Evolutionary conservation across 2,113 vertebrate genomes (phyloP).

Genomic region (Anguilla japonica): DNA sequence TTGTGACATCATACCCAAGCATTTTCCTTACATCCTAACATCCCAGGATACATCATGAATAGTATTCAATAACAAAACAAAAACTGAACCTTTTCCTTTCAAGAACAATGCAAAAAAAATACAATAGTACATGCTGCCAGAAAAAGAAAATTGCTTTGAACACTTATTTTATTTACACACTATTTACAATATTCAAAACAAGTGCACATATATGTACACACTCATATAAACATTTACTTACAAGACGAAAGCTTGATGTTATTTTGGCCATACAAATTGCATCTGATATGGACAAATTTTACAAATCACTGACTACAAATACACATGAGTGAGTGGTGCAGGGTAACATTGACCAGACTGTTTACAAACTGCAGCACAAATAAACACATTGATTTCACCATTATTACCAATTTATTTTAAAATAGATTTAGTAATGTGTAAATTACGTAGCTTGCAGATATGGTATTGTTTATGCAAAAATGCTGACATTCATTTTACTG

Average conservation of each 20-base stretch:
- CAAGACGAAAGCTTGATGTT: background rate
- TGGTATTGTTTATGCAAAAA: background rate
- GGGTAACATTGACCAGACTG: background rate
- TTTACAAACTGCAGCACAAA: constrained; percentile 18
- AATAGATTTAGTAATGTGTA: background rate
- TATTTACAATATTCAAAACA: constrained; percentile 59
- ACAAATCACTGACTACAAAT: constrained; percentile 1
- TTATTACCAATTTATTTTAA: background rate
- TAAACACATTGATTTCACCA: constrained; percentile 4
- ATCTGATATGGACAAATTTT: background rate
- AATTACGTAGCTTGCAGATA: background rate
- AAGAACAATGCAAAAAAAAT: too few relatives aligned
- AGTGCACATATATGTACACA: background rate
- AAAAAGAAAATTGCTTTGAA: constrained; percentile 10
- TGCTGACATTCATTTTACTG: background rate
- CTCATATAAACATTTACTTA: background rate
- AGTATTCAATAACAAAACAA: too few relatives aligned
- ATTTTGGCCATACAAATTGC: background rate
- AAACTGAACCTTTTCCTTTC: too few relatives aligned
- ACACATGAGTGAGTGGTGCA: background rate
- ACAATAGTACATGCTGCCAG: background rate
- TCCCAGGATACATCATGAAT: too few relatives aligned
- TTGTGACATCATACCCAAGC: too few relatives aligned
- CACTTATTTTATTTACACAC: constrained; percentile 48
- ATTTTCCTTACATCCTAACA: too few relatives aligned